A percentile compares a stretch with the other conserved stretches of the same genome.
Evolutionary conservation across 2,113 vertebrate genomes (phyloP).

Genomic region (Neotoma lepida): DNA sequence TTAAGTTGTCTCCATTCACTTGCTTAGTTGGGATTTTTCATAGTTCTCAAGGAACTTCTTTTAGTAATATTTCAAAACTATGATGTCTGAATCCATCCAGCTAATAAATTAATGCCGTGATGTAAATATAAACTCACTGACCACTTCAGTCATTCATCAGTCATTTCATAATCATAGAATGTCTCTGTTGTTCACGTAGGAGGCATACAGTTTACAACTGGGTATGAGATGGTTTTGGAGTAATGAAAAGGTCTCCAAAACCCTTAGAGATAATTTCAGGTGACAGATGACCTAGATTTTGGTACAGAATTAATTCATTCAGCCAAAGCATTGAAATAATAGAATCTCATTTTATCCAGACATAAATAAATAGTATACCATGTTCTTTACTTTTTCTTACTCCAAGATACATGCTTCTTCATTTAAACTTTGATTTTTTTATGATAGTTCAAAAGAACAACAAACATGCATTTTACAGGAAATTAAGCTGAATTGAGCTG

Average conservation of each 20-base stretch:
- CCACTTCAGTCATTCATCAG: not conserved
- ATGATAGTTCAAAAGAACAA: constrained; percentile 16
- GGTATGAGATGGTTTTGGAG: not conserved
- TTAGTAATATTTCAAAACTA: not conserved
- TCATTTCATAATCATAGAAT: not conserved
- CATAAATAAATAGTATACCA: not conserved
- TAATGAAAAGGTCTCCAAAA: not conserved
- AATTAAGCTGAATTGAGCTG: not conserved
- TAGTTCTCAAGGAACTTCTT: not conserved
- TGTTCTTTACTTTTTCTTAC: not conserved
- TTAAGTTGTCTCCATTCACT: not conserved
- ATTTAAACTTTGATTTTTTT: not conserved
- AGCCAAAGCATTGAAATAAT: not conserved
- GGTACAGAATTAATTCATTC: not conserved
- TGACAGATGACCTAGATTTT: not conserved
- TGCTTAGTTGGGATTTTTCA: not conserved
- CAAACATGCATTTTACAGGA: not conserved
- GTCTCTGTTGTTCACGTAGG: not conserved
- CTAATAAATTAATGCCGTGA: not conserved
- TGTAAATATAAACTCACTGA: not conserved
- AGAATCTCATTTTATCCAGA: not conserved
- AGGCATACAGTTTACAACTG: not conserved
- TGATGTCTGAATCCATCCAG: not conserved
- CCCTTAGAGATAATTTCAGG: not conserved
- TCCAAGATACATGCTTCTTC: not conserved